Evolutionary conservation across 2,797 vertebrate genomes (phyloP), one percentile per base, ranked within the genome.

Genomic region (Botia kubotai): DNA sequence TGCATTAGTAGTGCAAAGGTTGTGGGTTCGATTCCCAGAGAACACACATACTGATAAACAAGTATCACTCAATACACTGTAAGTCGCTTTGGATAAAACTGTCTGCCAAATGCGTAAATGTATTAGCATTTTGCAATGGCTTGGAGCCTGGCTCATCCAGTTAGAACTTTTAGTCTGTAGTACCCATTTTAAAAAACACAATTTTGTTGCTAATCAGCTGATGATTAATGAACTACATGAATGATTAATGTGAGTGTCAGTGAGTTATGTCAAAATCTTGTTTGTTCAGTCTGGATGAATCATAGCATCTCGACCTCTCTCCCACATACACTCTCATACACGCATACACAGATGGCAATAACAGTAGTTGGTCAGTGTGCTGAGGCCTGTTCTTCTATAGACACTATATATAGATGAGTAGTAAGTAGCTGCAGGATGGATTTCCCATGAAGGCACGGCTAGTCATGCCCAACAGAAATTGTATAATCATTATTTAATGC

Each of bases 381-480:
- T 66, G 60, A 77, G 66, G 71, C 29, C 66, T 26, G 36, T 39
- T 82, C 52, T 21, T 77, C 72, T 23, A 72, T 80, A 48, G 52
- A 19, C 36, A 39, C 77, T 77, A 84, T 82, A 72, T 77, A 82
- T 74, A 82, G 75, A 68, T 12, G 17, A 63, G 60, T 29, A 63
- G 3, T 63, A 63, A 67, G 65, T 73, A 69, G 5, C 58, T 77
- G 16, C 26, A 80, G 60, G 55, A 60, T 77, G 73, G 48, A 82
- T 84, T 77, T 80, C 43, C 65, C 66, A 77, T 74, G 48, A 70
- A 7, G 19, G 29, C n/a, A 57, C 67, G 46, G 16, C 70, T 77
- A 80, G 79, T 81, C 79, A 33, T 58, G 50, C 23, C 62, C 19
- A 62, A 43, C 72, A 29, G 46, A 21, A 71, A 33, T 52, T n/a